These are phyloP conservation scores for Steinernema hermaphroditum DNA, from an alignment of 2,888 invertebrate genomes.

Conservation along the genomic window DNA sequence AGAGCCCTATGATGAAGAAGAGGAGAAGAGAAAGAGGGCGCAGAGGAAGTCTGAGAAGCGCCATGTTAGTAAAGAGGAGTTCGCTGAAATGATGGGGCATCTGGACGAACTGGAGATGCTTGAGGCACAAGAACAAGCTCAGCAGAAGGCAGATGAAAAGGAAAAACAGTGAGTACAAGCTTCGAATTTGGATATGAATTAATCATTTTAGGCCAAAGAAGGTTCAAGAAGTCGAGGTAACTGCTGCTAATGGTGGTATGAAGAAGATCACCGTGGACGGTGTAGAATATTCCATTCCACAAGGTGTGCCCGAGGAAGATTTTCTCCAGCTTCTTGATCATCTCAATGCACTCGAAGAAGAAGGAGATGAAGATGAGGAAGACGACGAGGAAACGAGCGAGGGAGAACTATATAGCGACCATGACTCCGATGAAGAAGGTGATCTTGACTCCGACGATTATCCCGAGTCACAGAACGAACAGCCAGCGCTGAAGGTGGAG, in stretches of 20 bases:
- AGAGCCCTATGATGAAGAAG: conserved; percentile 23
- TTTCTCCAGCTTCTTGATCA: conserved; percentile 8
- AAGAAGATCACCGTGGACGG: not conserved
- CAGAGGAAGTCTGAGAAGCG: not conserved
- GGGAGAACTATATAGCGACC: conserved; percentile 7
- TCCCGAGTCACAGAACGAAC: not conserved
- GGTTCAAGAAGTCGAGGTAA: not conserved
- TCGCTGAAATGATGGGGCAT: conserved; percentile 1
- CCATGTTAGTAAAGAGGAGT: not conserved
- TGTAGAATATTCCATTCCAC: not conserved
- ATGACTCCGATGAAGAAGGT: conserved; percentile 12
- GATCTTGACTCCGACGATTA: conserved; percentile 22
- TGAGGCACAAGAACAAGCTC: not conserved
- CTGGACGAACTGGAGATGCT: conserved; percentile 21
- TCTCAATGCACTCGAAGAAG: not conserved
- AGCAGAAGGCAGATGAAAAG: not conserved
- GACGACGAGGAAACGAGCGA: conserved; percentile 14
- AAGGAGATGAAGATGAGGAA: conserved; percentile 2
- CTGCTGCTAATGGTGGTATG: not conserved
- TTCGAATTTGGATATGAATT: not conserved
- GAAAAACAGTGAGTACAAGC: no score
- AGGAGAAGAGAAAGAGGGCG: conserved; percentile 11
- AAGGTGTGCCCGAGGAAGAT: not conserved
- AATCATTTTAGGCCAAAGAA: not conserved
- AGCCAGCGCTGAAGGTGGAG: not conserved